Percentiles rank a stretch among this genome's conserved stretches.
Conservation (phyloP, 2,888 invertebrate species). For the Oasisia sp. region DNA sequence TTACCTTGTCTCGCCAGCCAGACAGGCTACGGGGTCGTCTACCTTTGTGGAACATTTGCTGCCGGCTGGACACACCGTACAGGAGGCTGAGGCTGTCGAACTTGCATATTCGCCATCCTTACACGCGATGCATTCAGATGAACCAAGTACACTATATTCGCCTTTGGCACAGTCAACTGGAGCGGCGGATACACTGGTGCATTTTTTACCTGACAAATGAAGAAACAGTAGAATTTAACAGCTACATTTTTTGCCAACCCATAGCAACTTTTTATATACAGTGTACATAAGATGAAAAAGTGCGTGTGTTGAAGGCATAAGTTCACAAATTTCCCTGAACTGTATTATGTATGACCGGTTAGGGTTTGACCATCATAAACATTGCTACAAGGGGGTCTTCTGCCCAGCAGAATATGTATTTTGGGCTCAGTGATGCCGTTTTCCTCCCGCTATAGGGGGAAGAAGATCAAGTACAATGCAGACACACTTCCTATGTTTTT, state of each 20-base stretch:
- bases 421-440: too few relatives aligned
- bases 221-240: neutral
- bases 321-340: too few relatives aligned
- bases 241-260: neutral
- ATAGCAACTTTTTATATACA: neutral
- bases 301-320: too few relatives aligned
- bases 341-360: too few relatives aligned
- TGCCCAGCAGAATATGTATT: too few relatives aligned
- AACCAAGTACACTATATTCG: slow-evolving; percentile 34
- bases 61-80: slow-evolving; percentile 53
- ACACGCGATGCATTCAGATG: slow-evolving; percentile 29
- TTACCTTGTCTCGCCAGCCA: slow-evolving; percentile 27
- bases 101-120: slow-evolving; percentile 29
- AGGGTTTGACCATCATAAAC: too few relatives aligned
- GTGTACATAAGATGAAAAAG: neutral
- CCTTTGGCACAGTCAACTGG: slow-evolving; percentile 33
- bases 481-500: too few relatives aligned
- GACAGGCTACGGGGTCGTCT: neutral
- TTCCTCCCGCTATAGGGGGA: too few relatives aligned
- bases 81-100: slow-evolving; percentile 30
- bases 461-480: too few relatives aligned
- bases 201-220: slow-evolving; percentile 29
- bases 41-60: slow-evolving; percentile 47
- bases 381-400: too few relatives aligned
- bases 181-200: slow-evolving; percentile 22